Percentiles rank a stretch among this genome's conserved stretches.
These are phyloP conservation scores for Peromyscus eremicus DNA, from an alignment of 2,797 vertebrate species.

Conservation along the genomic window DNA sequence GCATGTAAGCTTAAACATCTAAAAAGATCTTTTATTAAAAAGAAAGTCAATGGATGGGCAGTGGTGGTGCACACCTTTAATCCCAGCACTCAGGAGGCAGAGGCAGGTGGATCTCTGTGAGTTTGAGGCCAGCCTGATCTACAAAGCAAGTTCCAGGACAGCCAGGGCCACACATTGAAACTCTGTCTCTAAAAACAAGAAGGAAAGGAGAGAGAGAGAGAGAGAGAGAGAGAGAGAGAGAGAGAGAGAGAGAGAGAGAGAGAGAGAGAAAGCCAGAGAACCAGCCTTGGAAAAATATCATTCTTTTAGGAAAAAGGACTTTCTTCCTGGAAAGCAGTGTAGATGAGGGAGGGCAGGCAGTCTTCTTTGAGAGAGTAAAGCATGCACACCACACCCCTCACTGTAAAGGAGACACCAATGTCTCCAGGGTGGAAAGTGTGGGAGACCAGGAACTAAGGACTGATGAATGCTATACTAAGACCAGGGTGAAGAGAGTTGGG, in stretches of 20 bases:
- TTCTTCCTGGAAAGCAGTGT: neutral
- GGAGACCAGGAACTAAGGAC: neutral
- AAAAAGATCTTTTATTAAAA: constrained; percentile 54
- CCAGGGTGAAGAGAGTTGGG: neutral
- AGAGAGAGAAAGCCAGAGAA: neutral
- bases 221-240: too few species aligned
- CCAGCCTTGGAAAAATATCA: neutral
- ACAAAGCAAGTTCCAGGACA: neutral
- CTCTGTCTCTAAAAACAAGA: neutral
- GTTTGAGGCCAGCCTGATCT: neutral
- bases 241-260: neutral
- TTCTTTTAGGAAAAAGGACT: constrained; percentile 20
- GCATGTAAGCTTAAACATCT: neutral
- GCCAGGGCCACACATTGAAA: neutral
- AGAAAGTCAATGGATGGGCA: neutral
- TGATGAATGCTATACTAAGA: neutral
- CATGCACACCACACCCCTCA: neutral
- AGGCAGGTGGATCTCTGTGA: neutral
- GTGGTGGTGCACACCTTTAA: neutral
- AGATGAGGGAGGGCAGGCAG: neutral
- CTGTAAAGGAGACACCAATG: neutral
- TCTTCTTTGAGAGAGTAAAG: neutral
- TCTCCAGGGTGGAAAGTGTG: neutral
- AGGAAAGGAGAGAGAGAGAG: too few species aligned
- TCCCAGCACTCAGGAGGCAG: neutral